A percentile compares a stretch with the other conserved stretches of the same genome.
phyloP scores from a whole-genome alignment of 2,888 invertebrate species.

The Cosmia pyralina region DNA sequence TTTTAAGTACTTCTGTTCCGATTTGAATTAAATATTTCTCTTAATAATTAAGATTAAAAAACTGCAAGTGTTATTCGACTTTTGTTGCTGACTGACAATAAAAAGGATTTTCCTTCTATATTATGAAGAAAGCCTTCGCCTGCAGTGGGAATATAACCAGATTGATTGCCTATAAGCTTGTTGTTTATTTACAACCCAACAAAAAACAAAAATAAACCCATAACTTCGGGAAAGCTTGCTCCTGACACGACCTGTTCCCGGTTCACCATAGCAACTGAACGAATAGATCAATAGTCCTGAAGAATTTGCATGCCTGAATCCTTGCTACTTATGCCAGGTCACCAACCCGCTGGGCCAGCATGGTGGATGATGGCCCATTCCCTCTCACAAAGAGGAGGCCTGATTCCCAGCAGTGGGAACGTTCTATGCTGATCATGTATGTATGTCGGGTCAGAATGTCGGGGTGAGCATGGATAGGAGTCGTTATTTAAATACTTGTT shows the following conservation, averaged over 20 bases:
- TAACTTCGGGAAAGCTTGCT: conserved; percentile 42
- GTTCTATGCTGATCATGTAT: background rate
- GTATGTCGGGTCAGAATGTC: conserved; percentile 21
- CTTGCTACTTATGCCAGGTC: conserved; percentile 4
- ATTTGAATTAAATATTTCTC: too few relatives aligned
- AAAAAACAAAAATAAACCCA: background rate
- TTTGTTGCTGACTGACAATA: too few relatives aligned
- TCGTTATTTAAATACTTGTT: conserved; percentile 12
- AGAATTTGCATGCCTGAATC: conserved; percentile 40
- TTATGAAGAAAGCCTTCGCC: too few relatives aligned
- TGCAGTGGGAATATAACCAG: conserved; percentile 2
- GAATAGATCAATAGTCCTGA: conserved; percentile 50
- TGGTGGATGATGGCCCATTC: background rate
- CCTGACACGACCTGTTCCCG: conserved; percentile 55
- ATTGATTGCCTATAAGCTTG: conserved; percentile 26
- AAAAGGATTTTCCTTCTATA: background rate
- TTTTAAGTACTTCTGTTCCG: too few relatives aligned
- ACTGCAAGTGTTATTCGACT: too few relatives aligned
- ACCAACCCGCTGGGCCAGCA: background rate
- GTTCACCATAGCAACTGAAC: conserved; percentile 47
- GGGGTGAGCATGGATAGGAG: conserved; percentile 11
- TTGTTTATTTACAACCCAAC: conserved; percentile 12
- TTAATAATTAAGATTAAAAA: too few relatives aligned
- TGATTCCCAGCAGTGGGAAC: background rate
- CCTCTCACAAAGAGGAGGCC: background rate